Percentiles rank a stretch among this genome's conserved stretches.
These are phyloP conservation scores for Melanogrammus aeglefinus DNA, from an alignment of 2,797 vertebrate genomes.

Conservation along the genomic window DNA sequence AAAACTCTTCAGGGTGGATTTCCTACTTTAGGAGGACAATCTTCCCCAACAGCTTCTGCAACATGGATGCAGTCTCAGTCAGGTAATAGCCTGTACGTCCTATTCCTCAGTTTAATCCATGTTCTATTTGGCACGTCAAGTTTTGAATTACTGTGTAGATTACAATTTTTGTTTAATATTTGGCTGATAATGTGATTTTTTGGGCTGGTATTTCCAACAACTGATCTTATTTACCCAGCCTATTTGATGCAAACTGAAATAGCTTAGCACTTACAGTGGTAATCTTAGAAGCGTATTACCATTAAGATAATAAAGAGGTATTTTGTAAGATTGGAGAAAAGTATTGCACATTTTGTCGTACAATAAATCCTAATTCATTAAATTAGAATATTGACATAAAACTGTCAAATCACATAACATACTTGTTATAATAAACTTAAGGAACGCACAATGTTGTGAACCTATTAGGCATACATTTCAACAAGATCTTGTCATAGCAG, in stretches of 20 bases:
- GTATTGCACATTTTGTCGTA: neutral
- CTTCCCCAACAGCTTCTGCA: neutral
- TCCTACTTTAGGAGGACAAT: neutral
- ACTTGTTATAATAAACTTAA: constrained; percentile 20
- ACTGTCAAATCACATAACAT: neutral
- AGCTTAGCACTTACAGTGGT: constrained; percentile 6
- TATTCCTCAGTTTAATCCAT: neutral
- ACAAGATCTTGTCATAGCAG: constrained; percentile 32
- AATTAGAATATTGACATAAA: neutral
- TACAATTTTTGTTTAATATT: neutral
- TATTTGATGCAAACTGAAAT: constrained; percentile 16
- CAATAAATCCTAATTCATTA: neutral
- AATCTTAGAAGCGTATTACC: constrained; percentile 3
- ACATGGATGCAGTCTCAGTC: neutral
- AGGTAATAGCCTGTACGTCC: neutral
- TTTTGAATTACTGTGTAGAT: neutral
- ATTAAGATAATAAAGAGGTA: neutral
- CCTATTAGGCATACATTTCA: constrained; percentile 31
- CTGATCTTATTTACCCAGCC: neutral
- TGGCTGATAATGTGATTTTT: constrained; percentile 1
- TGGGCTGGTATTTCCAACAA: neutral
- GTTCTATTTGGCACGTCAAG: neutral
- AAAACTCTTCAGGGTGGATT: neutral
- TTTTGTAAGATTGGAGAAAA: neutral
- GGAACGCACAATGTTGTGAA: constrained; percentile 12